These are phyloP conservation scores for Apomyelois bistriatella DNA, from an alignment of 2,888 invertebrate species.

Conservation along the genomic window DNA sequence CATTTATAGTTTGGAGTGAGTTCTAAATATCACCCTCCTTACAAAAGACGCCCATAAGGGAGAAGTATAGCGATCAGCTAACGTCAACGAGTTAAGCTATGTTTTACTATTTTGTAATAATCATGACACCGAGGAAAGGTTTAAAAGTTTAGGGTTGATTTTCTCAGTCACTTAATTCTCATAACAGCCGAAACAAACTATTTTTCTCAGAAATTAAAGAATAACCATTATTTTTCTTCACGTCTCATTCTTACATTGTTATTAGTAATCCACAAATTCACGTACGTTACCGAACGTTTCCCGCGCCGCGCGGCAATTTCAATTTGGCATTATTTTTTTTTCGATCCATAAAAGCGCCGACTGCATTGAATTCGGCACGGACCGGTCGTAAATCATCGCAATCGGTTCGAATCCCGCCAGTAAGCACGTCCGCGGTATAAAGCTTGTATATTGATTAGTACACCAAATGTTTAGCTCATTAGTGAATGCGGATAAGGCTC, in stretches of 20 bases:
- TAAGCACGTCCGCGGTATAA: conserved; percentile 1
- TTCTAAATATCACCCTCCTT: no score
- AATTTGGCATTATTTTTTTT: conserved; percentile 6
- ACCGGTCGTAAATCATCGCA: conserved; percentile 5
- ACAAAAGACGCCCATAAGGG: no score
- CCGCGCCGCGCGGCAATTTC: neutral
- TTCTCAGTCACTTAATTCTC: no score
- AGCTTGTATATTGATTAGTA: neutral
- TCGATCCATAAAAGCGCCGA: conserved; percentile 4
- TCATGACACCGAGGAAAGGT: no score
- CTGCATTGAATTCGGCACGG: conserved; percentile 9
- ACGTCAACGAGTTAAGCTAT: no score
- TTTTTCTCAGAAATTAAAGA: neutral
- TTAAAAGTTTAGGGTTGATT: no score
- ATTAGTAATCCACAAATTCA: neutral
- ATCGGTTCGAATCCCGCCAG: conserved; percentile 5
- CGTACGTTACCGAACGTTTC: neutral
- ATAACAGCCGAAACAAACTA: no score
- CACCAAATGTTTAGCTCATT: neutral
- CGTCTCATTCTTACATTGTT: neutral
- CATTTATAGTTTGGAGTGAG: no score
- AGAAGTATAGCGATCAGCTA: no score
- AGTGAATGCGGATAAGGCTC: neutral
- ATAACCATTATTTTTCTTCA: neutral
- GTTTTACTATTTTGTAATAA: no score